Base-by-base conservation (phyloP, 1,140 invertebrate species). In the Microplitis mediator region DNA sequence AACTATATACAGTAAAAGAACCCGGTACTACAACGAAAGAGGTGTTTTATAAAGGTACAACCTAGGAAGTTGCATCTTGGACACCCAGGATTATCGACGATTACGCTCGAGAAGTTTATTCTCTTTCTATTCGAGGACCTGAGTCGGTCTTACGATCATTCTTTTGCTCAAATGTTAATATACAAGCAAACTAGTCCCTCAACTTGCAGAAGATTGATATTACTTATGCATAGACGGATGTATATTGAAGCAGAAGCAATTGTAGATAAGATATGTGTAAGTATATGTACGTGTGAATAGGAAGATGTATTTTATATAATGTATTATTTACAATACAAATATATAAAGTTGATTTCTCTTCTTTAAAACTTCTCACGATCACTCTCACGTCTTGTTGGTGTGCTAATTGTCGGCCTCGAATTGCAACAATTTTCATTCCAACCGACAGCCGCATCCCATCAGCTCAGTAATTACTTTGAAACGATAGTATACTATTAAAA, bases 401-500 rank as follows among this genome's bases (percentile, higher is more conserved):
- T 45, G 52, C 64, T 72, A 72, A 72, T 72, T 72, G 71, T 66
- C 11, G 71, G 71, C 32, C 58, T 67, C 52, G 62, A 72, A 72
- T 66, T 23, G 63, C 52, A 54, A 66, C 71, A 72, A 66, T 72
- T 72, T 72, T 72, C 62, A 72, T 72, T 66, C 62, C 64, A 54
- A 11, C 32, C 69, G 31, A 39, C 35, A 61, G 36, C 36, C 62
- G n/a, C 60, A 66, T 72, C 71, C 62, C 63, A 67, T 74, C 74
- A 74, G 74, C 74, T 63, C 54, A 72, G 77, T 79, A 80, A 80
- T 80, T 80, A 80, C 78, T 76, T 76, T 74, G 13, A 71, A 76
- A 74, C 78, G 77, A 76, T 78, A 77, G 60, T 78, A 75, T 79
- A 78, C 78, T 78, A 79, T 79, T 80, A 80, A 62, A 62, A 78